Percentiles rank a stretch among this genome's conserved stretches.
Evolutionary conservation across 2,888 invertebrate species (phyloP).

Genomic region (Torymus texanus): DNA sequence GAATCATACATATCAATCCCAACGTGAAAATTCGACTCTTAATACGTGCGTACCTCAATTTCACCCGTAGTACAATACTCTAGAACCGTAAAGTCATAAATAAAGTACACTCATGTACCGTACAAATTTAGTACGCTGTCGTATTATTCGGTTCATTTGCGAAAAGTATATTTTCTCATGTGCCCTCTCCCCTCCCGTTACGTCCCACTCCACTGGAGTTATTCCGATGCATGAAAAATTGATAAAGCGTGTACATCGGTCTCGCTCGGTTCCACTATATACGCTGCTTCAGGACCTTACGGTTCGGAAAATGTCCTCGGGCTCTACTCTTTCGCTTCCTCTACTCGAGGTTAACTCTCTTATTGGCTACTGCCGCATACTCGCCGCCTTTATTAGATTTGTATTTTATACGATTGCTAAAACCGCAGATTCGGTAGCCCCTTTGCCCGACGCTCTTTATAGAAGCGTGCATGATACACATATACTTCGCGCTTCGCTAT

Average conservation of each 20-base stretch:
- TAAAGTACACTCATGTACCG: no score
- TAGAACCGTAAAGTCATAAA: no score
- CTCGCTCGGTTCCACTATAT: not conserved
- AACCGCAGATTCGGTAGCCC: constrained; percentile 35
- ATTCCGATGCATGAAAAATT: constrained; percentile 44
- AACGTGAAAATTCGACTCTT: no score
- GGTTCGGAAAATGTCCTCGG: constrained; percentile 43
- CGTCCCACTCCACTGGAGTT: constrained; percentile 1
- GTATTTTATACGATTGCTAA: constrained; percentile 52
- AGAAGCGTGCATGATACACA: no score
- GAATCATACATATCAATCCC: no score
- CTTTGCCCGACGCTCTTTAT: not conserved
- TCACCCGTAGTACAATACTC: no score
- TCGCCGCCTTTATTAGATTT: constrained; percentile 49
- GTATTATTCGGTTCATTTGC: constrained; percentile 26
- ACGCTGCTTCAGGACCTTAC: constrained; percentile 32
- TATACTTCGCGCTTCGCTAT: not conserved
- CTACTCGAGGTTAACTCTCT: constrained; percentile 35
- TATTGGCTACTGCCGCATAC: constrained; percentile 42
- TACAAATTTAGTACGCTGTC: no score
- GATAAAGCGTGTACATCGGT: constrained; percentile 18
- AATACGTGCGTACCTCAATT: no score
- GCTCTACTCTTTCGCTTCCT: not conserved
- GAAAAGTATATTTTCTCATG: not conserved
- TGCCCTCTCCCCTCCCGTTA: not conserved